Evolutionary conservation across 2,113 vertebrate genomes (phyloP).

Genomic region (Pomatostomus ruficeps): DNA sequence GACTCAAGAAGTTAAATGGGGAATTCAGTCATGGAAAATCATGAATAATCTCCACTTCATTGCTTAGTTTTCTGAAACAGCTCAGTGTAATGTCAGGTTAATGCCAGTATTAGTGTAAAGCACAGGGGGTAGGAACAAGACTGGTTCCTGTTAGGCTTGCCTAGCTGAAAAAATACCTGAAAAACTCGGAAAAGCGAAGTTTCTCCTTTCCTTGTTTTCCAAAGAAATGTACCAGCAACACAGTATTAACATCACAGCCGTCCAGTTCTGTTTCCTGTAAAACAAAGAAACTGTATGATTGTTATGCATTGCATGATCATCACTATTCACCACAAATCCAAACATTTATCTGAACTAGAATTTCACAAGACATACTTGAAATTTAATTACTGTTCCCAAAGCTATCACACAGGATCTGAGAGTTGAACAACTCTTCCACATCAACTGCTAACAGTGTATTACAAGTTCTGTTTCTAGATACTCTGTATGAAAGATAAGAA

Average conservation of each 20-base stretch:
- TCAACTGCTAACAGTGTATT: not conserved
- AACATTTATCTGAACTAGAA: not conserved
- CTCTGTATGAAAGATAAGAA: not conserved
- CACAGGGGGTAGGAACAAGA: not conserved
- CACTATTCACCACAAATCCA: not conserved
- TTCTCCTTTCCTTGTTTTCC: constrained; percentile 85
- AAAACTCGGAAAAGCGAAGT: constrained; percentile 86
- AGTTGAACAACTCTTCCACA: not conserved
- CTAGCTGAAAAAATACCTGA: constrained; percentile 72
- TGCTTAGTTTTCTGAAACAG: not conserved
- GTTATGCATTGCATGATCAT: not conserved
- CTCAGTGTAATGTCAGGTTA: not conserved
- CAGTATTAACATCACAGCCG: constrained; percentile 76
- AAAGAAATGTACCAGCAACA: constrained; percentile 90
- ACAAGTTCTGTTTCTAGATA: not conserved
- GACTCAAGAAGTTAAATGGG: not conserved
- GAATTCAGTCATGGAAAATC: not conserved
- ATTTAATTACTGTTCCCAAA: not conserved
- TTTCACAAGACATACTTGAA: not conserved
- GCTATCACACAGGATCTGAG: not conserved
- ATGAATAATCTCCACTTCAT: not conserved
- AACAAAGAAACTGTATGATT: not conserved
- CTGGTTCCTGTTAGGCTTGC: not conserved
- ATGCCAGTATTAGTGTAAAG: not conserved
- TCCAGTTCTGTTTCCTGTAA: constrained; percentile 64